Evolutionary conservation across 2,888 invertebrate species (phyloP), one percentile per base, ranked within the genome.

Genomic region (Diaperis boleti): DNA sequence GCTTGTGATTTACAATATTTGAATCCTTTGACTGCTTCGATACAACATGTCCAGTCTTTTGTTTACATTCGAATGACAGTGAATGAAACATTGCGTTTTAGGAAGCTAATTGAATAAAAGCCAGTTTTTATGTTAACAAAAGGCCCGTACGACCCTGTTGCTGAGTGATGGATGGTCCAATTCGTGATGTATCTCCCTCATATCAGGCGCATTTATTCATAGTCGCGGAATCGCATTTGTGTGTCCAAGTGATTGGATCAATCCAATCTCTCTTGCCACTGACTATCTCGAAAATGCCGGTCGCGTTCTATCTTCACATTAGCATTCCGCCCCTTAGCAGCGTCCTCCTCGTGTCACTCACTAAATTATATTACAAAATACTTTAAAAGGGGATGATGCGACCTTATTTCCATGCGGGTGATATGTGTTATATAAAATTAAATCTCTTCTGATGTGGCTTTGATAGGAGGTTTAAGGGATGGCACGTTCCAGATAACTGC

Each of bases 221-320:
- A 71, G 74, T 61, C 71, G 73, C 72, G 72, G 67, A 73, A 73
- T 72, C 71, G 71, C 72, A 70, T 71, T 72, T 73, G 69, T 74
- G 70, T 72, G 75, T 74, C 76, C 74, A 74, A 74, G 73, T 74
- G 77, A 76, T 76, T 74, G 73, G 73, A 74, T 75, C 75, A 74
- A 75, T 76, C 69, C 74, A 74, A 76, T 75, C 76, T 73, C 72
- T 67, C 57, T 65, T 64, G 64, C 62, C 70, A 69, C 68, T n/a
- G n/a, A n/a, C n/a, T 71, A 72, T 72, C 70, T 71, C 62, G 65
- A 52, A 63, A 29, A 54, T 62, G 66, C 65, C 64, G 59, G 45
- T 64, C 61, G 62, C 59, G 47, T 67, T 61, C 63, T 68, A 70
- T 72, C 69, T 67, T 63, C 65, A 57, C 67, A 74, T 74, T 73